phyloP scores from a whole-genome alignment of 2,113 vertebrate species.

The Anser brachyrhynchus region DNA sequence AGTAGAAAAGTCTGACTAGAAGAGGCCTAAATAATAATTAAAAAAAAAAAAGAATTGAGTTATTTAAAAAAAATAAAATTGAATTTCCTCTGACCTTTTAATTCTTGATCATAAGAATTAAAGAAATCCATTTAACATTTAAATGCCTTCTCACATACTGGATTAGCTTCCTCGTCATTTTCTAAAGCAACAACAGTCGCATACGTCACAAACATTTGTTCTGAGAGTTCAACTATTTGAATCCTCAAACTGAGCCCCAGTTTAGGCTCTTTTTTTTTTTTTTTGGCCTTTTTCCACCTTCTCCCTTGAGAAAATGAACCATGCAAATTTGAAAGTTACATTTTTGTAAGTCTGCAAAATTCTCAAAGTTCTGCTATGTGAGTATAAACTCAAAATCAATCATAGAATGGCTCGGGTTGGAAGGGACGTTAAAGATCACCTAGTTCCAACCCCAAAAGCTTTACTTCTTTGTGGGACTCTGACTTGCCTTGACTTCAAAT shows the following conservation, averaged over 20 bases:
- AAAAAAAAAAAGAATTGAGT: not conserved
- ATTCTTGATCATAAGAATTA: not conserved
- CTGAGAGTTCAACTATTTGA: not conserved
- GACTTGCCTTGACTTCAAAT: not conserved
- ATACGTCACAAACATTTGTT: not conserved
- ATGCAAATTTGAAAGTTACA: not conserved
- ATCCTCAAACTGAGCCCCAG: not conserved
- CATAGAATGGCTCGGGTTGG: no score
- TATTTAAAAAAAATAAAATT: not conserved
- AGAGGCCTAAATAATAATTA: not conserved
- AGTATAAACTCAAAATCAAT: not conserved
- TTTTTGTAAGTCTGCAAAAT: not conserved
- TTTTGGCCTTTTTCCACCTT: not conserved
- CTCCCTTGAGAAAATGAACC: not conserved
- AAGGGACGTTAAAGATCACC: no score
- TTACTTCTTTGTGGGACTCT: not conserved
- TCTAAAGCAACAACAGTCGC: not conserved
- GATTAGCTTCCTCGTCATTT: not conserved
- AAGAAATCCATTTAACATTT: not conserved
- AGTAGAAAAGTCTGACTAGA: not conserved
- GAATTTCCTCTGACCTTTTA: not conserved
- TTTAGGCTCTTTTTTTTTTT: no score
- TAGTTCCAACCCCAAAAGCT: not conserved
- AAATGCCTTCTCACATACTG: not conserved
- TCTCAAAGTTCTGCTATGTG: not conserved